Evolutionary conservation across 1,140 invertebrate genomes (phyloP).

Genomic region (Calephelis virginiensis): DNA sequence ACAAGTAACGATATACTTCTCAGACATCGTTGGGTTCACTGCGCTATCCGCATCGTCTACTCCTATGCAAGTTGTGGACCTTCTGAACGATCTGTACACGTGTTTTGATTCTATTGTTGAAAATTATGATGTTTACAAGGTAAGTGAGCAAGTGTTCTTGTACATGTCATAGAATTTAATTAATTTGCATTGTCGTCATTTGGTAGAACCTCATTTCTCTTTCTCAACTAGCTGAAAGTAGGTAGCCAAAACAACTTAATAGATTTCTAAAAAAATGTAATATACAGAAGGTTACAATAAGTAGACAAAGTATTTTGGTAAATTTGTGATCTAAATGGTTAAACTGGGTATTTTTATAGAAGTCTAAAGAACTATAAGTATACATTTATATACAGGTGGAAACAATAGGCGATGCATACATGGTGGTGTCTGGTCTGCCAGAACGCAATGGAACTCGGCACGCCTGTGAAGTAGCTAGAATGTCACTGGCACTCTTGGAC

Average conservation of each 20-base stretch:
- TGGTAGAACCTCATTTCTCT: no score
- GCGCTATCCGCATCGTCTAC: constrained; percentile 93
- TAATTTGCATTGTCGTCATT: no score
- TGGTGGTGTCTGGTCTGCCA: constrained; percentile 94
- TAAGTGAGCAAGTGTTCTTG: constrained; percentile 61
- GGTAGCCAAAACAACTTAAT: no score
- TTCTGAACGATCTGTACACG: constrained; percentile 97
- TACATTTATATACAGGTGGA: constrained; percentile 84
- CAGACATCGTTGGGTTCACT: constrained; percentile 97
- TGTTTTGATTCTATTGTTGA: constrained; percentile 97
- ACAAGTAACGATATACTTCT: constrained; percentile 96
- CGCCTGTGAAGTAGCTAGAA: constrained; percentile 93
- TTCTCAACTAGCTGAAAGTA: no score
- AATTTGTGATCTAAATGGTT: no score
- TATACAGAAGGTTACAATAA: no score
- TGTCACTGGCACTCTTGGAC: constrained; percentile 92
- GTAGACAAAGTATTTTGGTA: no score
- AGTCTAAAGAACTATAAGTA: background rate
- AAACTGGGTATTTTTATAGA: no score
- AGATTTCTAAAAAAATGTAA: no score
- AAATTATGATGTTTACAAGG: constrained; percentile 98
- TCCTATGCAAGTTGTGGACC: constrained; percentile 95
- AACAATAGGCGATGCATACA: constrained; percentile 98
- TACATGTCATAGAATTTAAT: no score
- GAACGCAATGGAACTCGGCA: constrained; percentile 92